Evolutionary conservation across 1,140 invertebrate genomes (phyloP), one percentile per base, ranked within the genome.

Genomic region (Drosophila albomicans): DNA sequence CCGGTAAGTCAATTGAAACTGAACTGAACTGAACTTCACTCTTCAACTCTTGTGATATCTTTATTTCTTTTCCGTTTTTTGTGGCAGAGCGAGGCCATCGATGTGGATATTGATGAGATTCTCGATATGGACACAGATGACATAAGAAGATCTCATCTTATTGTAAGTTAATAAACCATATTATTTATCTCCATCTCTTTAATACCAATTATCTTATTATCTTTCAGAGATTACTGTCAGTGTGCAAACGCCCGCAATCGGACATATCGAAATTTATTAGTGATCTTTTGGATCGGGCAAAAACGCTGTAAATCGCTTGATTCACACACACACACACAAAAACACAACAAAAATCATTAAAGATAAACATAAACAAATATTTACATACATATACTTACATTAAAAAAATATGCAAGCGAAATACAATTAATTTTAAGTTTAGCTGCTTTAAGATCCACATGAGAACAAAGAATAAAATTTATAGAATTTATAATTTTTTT

Each of bases 31-130:
- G 1, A 15, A 58, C 20, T 28, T 3, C 2, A 8, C 30, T 13
- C 52, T 46, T 16, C 48, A 52, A 43, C n/a, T 16, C 6, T 16
- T 32, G 2, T 15, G n/a, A 10, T 35, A 30, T 20, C 16, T 38
- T 66, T 30, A 11, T 43, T 32, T 32, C 1, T 38, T 38, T 38
- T 25, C 3, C 20, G 35, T 10, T 38, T 8, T 30, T 32, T 25
- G 20, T 25, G 20, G 25, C 69, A 92, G 91, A 91, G 62, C 79
- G 92, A 95, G 89, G 97, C 98, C 93, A 96, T 98, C 59, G 97
- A 98, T 93, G 96, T 98, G 69, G 97, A 98, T 93, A 96, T 98
- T 86, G 97, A 98, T 94, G 97, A 98, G 94, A 94, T 98, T 48
- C 94, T 98, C 74, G 97, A 98, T 93, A 96, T 98, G 96, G 97